Conservation (phyloP, 2,888 invertebrate genomes). For the Tipula confusa region DNA sequence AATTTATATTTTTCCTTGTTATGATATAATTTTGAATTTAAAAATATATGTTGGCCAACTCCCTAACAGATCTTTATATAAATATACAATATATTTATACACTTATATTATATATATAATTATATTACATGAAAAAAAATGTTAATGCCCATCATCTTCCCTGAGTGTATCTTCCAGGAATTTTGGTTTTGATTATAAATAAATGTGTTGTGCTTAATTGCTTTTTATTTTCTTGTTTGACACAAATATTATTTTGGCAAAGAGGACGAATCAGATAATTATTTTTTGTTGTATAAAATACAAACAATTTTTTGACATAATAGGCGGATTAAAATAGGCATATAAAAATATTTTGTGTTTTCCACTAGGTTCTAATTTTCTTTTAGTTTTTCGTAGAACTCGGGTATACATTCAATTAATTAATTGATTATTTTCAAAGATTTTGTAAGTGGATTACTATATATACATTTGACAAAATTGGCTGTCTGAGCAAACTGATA, state of each 20-base stretch:
- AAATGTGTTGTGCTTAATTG: neutral
- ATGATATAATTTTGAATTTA: too few species aligned
- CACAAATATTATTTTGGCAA: neutral
- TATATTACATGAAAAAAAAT: too few species aligned
- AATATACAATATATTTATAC: neutral
- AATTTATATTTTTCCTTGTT: too few species aligned
- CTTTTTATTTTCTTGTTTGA: conserved; percentile 16
- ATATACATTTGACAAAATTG: too few species aligned
- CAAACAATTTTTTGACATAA: neutral
- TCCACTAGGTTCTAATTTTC: too few species aligned
- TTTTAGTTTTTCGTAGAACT: too few species aligned
- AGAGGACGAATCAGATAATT: neutral
- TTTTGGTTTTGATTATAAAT: neutral
- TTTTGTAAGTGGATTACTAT: too few species aligned
- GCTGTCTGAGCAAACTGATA: too few species aligned
- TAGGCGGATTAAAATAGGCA: neutral
- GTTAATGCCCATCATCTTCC: neutral
- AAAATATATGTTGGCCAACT: neutral
- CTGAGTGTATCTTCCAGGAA: neutral
- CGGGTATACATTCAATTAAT: too few species aligned
- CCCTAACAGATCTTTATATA: neutral
- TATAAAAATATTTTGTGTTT: too few species aligned
- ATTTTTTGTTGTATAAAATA: neutral
- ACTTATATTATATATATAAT: neutral
- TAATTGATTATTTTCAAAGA: too few species aligned